phyloP scores from a whole-genome alignment of 92 coral and sea anemone genomes.

The Siderastrea siderea region DNA sequence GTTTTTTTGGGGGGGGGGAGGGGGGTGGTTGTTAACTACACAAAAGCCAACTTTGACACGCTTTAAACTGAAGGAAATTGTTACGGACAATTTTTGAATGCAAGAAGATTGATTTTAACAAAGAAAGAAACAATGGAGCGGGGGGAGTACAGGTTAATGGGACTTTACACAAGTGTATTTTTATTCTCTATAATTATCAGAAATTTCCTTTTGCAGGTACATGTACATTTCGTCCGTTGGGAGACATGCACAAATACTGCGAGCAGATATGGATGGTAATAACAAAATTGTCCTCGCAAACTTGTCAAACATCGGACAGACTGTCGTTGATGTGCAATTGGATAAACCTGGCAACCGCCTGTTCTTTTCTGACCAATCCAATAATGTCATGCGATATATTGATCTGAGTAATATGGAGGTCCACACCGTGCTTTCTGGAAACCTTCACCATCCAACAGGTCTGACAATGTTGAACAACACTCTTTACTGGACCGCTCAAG shows the following conservation, averaged over 20 bases:
- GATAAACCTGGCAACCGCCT: slow-evolving; percentile 30
- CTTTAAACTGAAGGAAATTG: no score
- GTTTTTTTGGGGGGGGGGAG: no score
- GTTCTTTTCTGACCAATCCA: slow-evolving; percentile 10
- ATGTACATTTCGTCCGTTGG: slow-evolving; percentile 29
- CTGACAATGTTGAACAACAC: not conserved
- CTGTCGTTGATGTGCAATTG: slow-evolving; percentile 9
- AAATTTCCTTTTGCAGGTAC: slow-evolving; percentile 22
- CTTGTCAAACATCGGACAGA: not conserved
- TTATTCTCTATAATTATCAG: not conserved
- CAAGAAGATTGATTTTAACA: no score
- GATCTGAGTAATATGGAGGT: not conserved
- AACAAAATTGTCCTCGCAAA: slow-evolving; percentile 13
- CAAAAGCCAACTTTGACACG: no score
- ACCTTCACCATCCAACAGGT: slow-evolving; percentile 15
- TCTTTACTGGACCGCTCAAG: slow-evolving; percentile 37
- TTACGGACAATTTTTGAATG: no score
- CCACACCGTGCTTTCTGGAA: not conserved
- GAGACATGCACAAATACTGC: not conserved
- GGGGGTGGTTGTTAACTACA: no score
- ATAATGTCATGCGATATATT: not conserved
- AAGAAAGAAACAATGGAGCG: no score
- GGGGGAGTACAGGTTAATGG: no score
- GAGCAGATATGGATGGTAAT: slow-evolving; percentile 46
- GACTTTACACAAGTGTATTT: not conserved